A percentile compares a stretch with the other conserved stretches of the same genome.
These are phyloP conservation scores for Crax fasciolata DNA, from an alignment of 2,797 vertebrate species.

Conservation along the genomic window DNA sequence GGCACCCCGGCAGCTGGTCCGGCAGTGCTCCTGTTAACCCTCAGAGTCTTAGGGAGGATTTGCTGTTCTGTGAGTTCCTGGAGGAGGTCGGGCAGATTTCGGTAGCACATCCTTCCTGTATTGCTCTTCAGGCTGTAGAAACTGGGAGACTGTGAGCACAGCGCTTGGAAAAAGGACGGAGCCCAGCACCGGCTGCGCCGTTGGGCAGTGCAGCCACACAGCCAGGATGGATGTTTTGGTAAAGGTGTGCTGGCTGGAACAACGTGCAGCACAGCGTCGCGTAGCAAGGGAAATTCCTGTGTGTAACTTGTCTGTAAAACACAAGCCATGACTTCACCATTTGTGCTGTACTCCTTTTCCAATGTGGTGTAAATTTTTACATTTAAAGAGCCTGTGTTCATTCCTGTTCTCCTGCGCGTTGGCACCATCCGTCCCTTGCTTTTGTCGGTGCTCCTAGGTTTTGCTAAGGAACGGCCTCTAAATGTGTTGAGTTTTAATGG, in stretches of 20 bases:
- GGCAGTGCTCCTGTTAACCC: fast-evolving
- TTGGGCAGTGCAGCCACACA: background rate
- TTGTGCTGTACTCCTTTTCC: background rate
- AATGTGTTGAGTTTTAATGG: background rate
- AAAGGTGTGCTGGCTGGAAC: background rate
- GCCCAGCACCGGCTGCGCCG: background rate
- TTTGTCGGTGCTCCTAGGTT: background rate
- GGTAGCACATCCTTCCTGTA: background rate
- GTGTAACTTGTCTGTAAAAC: background rate
- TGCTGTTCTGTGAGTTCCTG: background rate
- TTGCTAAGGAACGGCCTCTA: background rate
- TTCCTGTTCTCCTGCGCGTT: background rate
- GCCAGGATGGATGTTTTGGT: background rate
- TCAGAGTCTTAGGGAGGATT: background rate
- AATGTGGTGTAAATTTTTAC: background rate
- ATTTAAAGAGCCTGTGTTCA: background rate
- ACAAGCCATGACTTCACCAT: background rate
- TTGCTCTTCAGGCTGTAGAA: background rate
- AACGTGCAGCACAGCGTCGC: background rate
- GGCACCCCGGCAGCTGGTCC: background rate
- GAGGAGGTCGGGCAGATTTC: background rate
- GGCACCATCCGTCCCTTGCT: background rate
- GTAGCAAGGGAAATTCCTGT: background rate
- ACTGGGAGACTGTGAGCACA: background rate
- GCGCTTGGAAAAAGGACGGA: background rate